A percentile compares a stretch with the other conserved stretches of the same genome.
phyloP scores from a whole-genome alignment of 2,888 invertebrate genomes.

The Nebria brevicollis region DNA sequence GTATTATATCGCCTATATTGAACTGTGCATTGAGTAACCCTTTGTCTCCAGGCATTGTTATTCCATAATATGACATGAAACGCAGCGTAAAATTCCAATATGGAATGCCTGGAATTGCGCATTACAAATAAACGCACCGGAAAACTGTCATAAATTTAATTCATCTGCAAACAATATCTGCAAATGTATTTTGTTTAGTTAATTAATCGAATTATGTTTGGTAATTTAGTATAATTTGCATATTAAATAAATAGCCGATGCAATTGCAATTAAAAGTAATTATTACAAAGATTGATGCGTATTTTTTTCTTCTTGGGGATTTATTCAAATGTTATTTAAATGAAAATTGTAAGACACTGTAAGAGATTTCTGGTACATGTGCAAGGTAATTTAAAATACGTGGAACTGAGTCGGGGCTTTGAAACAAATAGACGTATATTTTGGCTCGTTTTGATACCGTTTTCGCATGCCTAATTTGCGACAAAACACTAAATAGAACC shows the following conservation, averaged over 20 bases:
- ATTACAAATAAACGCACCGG: too few species aligned
- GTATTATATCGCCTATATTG: too few species aligned
- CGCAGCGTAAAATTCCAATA: too few species aligned
- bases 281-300: background rate
- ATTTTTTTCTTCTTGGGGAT: background rate
- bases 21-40: too few species aligned
- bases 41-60: too few species aligned
- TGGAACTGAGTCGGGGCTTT: background rate
- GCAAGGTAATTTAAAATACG: background rate
- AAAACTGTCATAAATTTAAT: background rate
- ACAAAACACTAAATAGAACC: slow-evolving; percentile 44
- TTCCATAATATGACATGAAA: too few species aligned
- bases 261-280: background rate
- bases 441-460: background rate
- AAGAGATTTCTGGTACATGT: background rate
- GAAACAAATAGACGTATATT: background rate
- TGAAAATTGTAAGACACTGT: background rate
- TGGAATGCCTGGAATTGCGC: too few species aligned
- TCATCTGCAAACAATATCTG: background rate
- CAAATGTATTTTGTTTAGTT: background rate
- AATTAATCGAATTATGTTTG: background rate
- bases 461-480: slow-evolving; percentile 37
- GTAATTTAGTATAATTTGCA: background rate
- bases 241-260: background rate
- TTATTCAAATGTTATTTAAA: background rate